Evolutionary conservation across 2,888 invertebrate genomes (phyloP), one percentile per base, ranked within the genome.

Genomic region (Leucania comma): DNA sequence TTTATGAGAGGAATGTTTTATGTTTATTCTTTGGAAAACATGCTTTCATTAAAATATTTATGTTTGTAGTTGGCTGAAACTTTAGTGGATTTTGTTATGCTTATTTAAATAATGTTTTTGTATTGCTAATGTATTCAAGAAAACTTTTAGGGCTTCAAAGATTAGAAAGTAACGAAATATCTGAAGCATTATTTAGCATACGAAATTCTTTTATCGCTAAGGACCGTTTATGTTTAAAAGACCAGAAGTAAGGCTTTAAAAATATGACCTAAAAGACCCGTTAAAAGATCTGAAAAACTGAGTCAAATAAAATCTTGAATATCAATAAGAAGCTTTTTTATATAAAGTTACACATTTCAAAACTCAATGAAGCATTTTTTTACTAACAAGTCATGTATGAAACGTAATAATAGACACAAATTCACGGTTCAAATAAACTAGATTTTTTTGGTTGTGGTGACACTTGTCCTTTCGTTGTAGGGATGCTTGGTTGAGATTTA

Each of bases 1-100:
- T 80, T 73, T 62, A 82, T 74, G 83, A 74, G 50, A 12, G 5
- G 57, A 62, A 57, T 69, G 62, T 61, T 61, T 67, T 58, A 53
- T 54, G 26, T 56, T 58, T 50, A 50, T 50, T 20, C 26, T 63
- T 60, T 54, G 0, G 8, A 35, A 60, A 80, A 75, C 56, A 54
- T 6, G 26, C 42, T 80, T 62, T 53, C 29, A 65, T 68, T 68
- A 50, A 50, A 61, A 63, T 72, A 29, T 60, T 53, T 46, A 38
- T 50, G 14, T 77, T 68, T 68, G 14, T 68, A 26, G 56, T 69
- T 48, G n/a, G 22, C 26, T 54, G 35, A 14, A 54, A 32, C 29
- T 50, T 77, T 46, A 6, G 14, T 22, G 12, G 14, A 42, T 69
- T 48, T 68, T 46, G 32, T 72, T 68, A 26, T 42, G 56, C 50